phyloP scores from a whole-genome alignment of 2,888 invertebrate genomes.

The Andrena fulva region DNA sequence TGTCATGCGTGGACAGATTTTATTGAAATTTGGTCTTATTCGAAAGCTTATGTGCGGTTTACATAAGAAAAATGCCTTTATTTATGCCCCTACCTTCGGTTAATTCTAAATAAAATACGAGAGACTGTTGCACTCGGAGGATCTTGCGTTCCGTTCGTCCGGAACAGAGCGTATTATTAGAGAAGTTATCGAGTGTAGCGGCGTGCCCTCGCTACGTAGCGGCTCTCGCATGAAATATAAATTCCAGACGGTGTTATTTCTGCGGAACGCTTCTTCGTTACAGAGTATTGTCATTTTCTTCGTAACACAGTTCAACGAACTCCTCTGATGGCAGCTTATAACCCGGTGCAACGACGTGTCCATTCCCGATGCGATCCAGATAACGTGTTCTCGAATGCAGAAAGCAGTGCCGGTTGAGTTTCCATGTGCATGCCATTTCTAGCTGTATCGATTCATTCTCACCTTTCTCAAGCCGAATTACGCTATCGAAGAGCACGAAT shows the following conservation, averaged over 20 bases:
- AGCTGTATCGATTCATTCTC: constrained; percentile 29
- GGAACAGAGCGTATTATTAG: constrained; percentile 15
- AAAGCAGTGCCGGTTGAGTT: not conserved
- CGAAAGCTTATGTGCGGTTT: too few species aligned
- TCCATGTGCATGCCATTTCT: not conserved
- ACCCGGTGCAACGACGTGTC: not conserved
- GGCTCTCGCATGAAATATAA: constrained; percentile 19
- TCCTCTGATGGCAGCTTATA: not conserved
- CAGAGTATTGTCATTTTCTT: not conserved
- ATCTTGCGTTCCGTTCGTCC: constrained; percentile 7
- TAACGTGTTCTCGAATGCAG: not conserved
- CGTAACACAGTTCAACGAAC: not conserved
- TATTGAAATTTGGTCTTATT: too few species aligned
- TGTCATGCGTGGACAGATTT: too few species aligned
- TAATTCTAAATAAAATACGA: constrained; percentile 26
- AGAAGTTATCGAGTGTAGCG: constrained; percentile 14
- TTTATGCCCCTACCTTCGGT: not conserved
- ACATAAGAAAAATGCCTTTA: too few species aligned
- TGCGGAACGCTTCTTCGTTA: constrained; percentile 1
- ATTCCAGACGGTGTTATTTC: constrained; percentile 17
- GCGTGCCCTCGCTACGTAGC: not conserved
- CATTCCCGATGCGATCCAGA: constrained; percentile 7
- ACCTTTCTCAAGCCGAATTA: constrained; percentile 1
- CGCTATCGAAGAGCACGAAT: constrained; percentile 7
- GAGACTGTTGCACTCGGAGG: not conserved